Evolutionary conservation across 2,113 vertebrate genomes (phyloP).

Genomic region (Garra rufa): DNA sequence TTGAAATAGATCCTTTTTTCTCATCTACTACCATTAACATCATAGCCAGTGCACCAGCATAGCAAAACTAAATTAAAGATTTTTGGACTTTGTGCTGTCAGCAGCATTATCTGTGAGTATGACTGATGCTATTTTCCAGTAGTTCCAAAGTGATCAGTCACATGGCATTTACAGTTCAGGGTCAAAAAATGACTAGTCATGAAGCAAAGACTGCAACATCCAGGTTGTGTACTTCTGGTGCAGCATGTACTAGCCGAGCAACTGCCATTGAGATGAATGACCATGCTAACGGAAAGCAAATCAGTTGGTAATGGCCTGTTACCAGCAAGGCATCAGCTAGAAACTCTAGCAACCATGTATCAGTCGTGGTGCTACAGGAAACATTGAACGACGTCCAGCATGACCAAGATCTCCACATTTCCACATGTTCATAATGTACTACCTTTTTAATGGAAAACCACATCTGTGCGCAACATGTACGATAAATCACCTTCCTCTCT

Average conservation of each 20-base stretch:
- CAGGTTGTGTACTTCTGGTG: neutral
- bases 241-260: neutral
- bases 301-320: neutral
- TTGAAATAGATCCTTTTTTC: neutral
- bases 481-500: slow-evolving; percentile 32
- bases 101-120: neutral
- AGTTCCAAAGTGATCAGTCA: neutral
- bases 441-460: slow-evolving; percentile 36
- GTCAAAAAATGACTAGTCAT: neutral
- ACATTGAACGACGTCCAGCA: neutral
- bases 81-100: neutral
- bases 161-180: neutral
- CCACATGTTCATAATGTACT: slow-evolving; percentile 6
- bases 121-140: neutral
- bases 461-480: slow-evolving; percentile 55
- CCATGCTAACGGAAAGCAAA: neutral
- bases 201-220: neutral
- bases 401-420: neutral
- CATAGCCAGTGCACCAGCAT: neutral
- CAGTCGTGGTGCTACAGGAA: neutral
- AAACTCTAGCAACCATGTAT: neutral
- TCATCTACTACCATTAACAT: neutral
- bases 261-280: neutral
- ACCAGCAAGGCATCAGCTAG: neutral
- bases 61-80: neutral